Evolutionary conservation across 2,797 vertebrate genomes (phyloP).

Genomic region (Pangasius sanitwongsei): DNA sequence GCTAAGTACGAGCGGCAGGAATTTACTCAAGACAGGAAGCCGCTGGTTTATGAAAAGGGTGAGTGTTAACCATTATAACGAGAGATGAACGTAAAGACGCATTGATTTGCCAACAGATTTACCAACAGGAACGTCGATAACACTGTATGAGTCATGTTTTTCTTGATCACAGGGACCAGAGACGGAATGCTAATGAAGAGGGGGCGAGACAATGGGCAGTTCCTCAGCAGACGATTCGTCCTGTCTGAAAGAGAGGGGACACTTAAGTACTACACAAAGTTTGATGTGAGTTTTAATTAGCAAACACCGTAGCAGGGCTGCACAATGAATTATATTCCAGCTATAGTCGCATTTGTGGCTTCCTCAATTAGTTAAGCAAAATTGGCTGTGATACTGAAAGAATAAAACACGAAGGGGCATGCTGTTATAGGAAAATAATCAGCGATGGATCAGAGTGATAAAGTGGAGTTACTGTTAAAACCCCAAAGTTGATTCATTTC

Average conservation of each 20-base stretch:
- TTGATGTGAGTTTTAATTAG: constrained; percentile 78
- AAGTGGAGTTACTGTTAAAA: too few relatives aligned
- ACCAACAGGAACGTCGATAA: background rate
- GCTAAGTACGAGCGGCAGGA: constrained; percentile 88
- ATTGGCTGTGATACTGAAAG: background rate
- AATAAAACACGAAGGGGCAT: too few relatives aligned
- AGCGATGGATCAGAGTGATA: too few relatives aligned
- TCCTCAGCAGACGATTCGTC: constrained; percentile 83
- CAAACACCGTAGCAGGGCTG: background rate
- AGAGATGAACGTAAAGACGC: too few relatives aligned
- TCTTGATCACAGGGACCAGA: constrained; percentile 69
- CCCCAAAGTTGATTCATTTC: too few relatives aligned
- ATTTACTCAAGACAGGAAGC: constrained; percentile 72
- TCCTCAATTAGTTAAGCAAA: background rate
- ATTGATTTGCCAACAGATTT: background rate
- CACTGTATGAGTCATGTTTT: background rate
- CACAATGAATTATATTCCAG: background rate
- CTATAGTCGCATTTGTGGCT: background rate
- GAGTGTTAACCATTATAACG: constrained; percentile 30
- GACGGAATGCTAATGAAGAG: constrained; percentile 87
- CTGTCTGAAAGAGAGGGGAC: constrained; percentile 85
- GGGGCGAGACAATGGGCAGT: constrained; percentile 88
- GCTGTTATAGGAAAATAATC: too few relatives aligned
- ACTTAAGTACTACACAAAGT: constrained; percentile 87
- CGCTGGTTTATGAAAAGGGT: constrained; percentile 77